Evolutionary conservation across 2,888 invertebrate species (phyloP), one percentile per base, ranked within the genome.

Genomic region (Plebejus anna): DNA sequence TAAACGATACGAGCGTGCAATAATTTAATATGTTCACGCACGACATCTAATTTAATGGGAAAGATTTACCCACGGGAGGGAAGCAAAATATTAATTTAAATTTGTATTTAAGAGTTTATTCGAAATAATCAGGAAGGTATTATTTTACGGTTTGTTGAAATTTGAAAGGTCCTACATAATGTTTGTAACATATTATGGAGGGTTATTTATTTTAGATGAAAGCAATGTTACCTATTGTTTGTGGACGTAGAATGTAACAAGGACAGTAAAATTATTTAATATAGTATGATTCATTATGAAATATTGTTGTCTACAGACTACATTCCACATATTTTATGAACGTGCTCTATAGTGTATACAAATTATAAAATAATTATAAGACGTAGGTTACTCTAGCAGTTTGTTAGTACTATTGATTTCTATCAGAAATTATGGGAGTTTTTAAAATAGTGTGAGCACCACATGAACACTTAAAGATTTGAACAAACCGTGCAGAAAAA

Each of bases 11-110:
- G 91, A 92, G 90, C 90, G 82, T 86, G 91, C 92, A 90, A 87
- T 92, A 92, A 92, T 92, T 89, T 92, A 92, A 92, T 92, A 89
- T 88, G 90, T 90, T 91, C 90, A 91, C 90, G 89, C 87, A 89
- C 89, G 87, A 91, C 88, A 92, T 89, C 84, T 90, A 90, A 90
- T 91, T 90, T 90, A 88, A 87, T 82, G 82, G 85, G 87, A 82
- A 88, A 87, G 88, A 89, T 88, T 87, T 85, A 83, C 86, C 87
- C 84, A 82, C 79, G 78, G 83, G 83, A 80, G 79, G 78, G 79
- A 87, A 88, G 88, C 89, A 90, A 89, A 90, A 92, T 89, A 90
- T 89, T 86, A 88, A 90, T 73, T 73, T 73, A 51, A 73, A 73
- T 51, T 73, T 89, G 89, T 90, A 89, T 89, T 89, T 86, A 84